A percentile compares a stretch with the other conserved stretches of the same genome.
Conservation (phyloP, 2,113 vertebrate species). For the Ovis aries region ARS-UI_Ramb_v3.0 NC_056071.1:6860501-6861000, state of each 20-base stretch:
- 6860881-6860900: not conserved
- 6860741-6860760: not conserved
- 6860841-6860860: not conserved
- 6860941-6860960: not conserved
- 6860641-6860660: not conserved
- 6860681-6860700: not conserved
- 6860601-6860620: not conserved
- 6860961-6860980: not conserved
- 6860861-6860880: not conserved
- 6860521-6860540: not conserved
- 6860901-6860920: not conserved
- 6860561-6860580: not conserved
- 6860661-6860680: not conserved
- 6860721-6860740: not conserved
- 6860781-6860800: not conserved
- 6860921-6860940: not conserved
- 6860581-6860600: not conserved
- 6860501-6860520: not conserved
- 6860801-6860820: not conserved
- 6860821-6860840: not conserved
- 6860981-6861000: not conserved
- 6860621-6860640: not conserved
- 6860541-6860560: not conserved
- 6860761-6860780: not conserved
- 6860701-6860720: not conserved